Base-by-base conservation (phyloP, 2,797 vertebrate genomes). In the Fundulus diaphanus region DNA sequence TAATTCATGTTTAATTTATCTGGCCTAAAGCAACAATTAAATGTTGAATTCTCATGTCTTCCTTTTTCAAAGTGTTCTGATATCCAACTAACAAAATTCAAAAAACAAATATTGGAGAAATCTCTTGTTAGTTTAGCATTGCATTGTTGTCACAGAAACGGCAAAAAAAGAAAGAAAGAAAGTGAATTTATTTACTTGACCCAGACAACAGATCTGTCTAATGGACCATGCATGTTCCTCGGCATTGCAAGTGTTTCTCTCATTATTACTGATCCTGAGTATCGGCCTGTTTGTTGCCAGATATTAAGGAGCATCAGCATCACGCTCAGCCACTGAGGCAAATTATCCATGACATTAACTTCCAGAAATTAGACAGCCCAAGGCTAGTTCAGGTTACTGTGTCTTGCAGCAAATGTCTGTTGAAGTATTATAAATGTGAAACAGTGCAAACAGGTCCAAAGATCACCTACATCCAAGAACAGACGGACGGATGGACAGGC, bases 271-370 rank as follows among this genome's bases (percentile, higher is more conserved):
- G 52, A 79, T 74, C 24, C 52, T 0, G 59, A 82, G 74, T 44
- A 76, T 80, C 54, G 51, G 76, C 77, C 72, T 70, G 83, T 76
- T 80, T 69, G 72, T 73, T 85, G 79, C 73, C 76, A 85, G 81
- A 91, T 80, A 92, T 93, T 92, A 90, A 61, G 78, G 70, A 68
- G 77, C 87, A 90, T 94, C 77, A 94, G 74, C 82, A 82, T 93
- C 90, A 92, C 56, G 70, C 57, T 56, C 78, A 85, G 57, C 82
- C 87, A 83, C 77, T 78, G 85, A 79, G 40, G 82, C 71, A 79
- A 49, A 27, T 77, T 79, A 71, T 75, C 65, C 69, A 77, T 76
- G 70, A 80, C 70, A 63, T 78, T 80, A 40, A 83, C 85, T 82
- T 85, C n/a, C 77, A 77, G 65, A 78, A 85, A 85, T 61, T 37